These are phyloP conservation scores for Grammomys dolichurus DNA, from an alignment of 2,113 vertebrate genomes.

Conservation along the genomic window DNA sequence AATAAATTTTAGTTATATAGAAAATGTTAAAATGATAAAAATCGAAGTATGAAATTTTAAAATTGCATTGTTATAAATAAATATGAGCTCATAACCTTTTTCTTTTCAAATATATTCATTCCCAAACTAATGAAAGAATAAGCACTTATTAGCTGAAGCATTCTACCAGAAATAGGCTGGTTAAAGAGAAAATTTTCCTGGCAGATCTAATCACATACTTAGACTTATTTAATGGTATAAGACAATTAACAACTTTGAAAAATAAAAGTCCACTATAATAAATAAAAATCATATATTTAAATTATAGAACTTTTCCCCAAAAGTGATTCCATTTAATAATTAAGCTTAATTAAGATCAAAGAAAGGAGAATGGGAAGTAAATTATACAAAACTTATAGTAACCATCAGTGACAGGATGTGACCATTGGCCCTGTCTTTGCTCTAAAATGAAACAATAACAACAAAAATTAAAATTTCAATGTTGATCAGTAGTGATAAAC, in stretches of 20 bases:
- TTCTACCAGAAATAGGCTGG: not conserved
- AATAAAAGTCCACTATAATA: not conserved
- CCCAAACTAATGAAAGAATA: not conserved
- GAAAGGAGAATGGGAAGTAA: not conserved
- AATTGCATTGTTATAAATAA: not conserved
- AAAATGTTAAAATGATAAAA: not conserved
- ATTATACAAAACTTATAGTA: not conserved
- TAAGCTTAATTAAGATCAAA: not conserved
- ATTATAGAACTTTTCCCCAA: not conserved
- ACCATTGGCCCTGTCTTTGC: not conserved
- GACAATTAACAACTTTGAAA: not conserved
- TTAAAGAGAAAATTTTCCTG: not conserved
- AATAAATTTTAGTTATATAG: not conserved
- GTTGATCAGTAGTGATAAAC: not conserved
- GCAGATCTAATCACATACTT: not conserved
- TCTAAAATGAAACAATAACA: conserved; percentile 8
- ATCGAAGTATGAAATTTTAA: not conserved
- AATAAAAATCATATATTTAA: not conserved
- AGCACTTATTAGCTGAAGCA: not conserved
- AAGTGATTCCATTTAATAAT: not conserved
- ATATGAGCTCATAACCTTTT: not conserved
- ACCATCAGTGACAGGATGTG: not conserved
- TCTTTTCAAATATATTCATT: not conserved
- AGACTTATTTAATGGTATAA: conserved; percentile 12
- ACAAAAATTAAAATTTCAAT: not conserved